Evolutionary conservation across 2,888 invertebrate genomes (phyloP).

Genomic region (Aethes cnicana): DNA sequence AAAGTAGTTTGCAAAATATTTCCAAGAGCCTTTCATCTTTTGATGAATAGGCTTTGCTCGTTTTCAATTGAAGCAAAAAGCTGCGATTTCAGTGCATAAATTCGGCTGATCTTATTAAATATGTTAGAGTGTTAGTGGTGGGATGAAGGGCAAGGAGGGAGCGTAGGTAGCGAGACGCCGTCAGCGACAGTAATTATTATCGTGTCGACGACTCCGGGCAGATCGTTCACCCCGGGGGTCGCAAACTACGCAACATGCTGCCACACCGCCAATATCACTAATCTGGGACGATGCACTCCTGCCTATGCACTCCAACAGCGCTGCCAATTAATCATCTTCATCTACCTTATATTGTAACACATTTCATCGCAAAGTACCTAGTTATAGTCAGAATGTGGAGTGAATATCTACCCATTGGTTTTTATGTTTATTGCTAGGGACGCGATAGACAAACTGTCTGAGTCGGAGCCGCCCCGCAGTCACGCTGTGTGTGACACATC

Average conservation of each 20-base stretch:
- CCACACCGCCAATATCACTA: slow-evolving; percentile 55
- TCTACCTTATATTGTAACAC: too few relatives aligned
- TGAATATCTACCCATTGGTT: neutral
- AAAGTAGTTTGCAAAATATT: slow-evolving; percentile 6
- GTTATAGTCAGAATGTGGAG: too few relatives aligned
- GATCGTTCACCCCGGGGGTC: slow-evolving; percentile 80
- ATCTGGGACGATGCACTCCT: slow-evolving; percentile 50
- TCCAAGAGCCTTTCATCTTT: slow-evolving; percentile 7
- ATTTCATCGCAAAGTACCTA: too few relatives aligned
- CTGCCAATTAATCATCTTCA: neutral
- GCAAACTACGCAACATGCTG: slow-evolving; percentile 64
- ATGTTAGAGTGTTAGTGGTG: slow-evolving; percentile 30
- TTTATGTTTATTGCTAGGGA: slow-evolving; percentile 10
- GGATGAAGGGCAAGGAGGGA: slow-evolving; percentile 46
- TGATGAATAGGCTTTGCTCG: slow-evolving; percentile 1
- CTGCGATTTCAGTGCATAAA: slow-evolving; percentile 2
- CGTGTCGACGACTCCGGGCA: slow-evolving; percentile 77
- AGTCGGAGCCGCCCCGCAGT: neutral
- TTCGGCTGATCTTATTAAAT: slow-evolving; percentile 6
- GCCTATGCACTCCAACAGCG: neutral
- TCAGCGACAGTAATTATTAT: slow-evolving; percentile 79
- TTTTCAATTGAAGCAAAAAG: neutral
- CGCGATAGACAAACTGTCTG: slow-evolving; percentile 16
- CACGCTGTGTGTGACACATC: slow-evolving; percentile 23
- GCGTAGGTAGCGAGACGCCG: slow-evolving; percentile 54